Conservation (phyloP, 2,797 vertebrate genomes). For the Taeniopygia guttata region DNA sequence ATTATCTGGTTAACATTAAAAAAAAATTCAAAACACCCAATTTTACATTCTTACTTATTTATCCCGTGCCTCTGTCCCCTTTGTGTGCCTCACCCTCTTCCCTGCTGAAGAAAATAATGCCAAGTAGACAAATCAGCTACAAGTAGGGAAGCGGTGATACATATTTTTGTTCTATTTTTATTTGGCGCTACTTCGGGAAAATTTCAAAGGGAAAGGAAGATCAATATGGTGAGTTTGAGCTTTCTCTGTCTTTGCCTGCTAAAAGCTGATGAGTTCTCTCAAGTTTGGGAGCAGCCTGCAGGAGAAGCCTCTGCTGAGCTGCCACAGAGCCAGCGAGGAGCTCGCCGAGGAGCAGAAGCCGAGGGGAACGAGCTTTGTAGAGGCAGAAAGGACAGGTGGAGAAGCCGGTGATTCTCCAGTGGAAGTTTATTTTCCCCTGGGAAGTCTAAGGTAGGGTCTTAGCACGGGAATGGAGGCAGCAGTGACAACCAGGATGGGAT, state of each 20-base stretch:
- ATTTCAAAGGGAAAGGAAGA: constrained; percentile 23
- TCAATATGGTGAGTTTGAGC: constrained; percentile 31
- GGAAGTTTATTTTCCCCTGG: background rate
- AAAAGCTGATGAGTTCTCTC: background rate
- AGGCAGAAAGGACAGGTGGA: background rate
- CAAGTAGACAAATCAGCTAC: constrained; percentile 47
- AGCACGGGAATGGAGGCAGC: background rate
- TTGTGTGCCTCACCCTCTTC: constrained; percentile 30
- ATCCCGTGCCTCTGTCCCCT: constrained; percentile 14
- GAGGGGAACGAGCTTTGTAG: background rate
- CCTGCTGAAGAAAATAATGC: constrained; percentile 38
- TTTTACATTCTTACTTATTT: constrained; percentile 69
- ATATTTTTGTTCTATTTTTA: constrained; percentile 50
- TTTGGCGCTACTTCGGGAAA: background rate
- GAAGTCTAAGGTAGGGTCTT: background rate
- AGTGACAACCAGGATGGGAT: background rate
- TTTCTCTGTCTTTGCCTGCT: constrained; percentile 1
- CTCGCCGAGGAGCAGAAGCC: background rate
- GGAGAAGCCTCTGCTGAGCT: background rate
- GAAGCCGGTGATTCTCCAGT: background rate
- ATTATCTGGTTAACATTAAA: constrained; percentile 70
- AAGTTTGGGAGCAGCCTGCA: background rate
- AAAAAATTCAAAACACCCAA: constrained; percentile 59
- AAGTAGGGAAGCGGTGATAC: constrained; percentile 9
- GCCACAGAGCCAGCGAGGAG: background rate